These are phyloP conservation scores for Arvicanthis niloticus DNA, from an alignment of 2,113 vertebrate species.

Conservation along the genomic window DNA sequence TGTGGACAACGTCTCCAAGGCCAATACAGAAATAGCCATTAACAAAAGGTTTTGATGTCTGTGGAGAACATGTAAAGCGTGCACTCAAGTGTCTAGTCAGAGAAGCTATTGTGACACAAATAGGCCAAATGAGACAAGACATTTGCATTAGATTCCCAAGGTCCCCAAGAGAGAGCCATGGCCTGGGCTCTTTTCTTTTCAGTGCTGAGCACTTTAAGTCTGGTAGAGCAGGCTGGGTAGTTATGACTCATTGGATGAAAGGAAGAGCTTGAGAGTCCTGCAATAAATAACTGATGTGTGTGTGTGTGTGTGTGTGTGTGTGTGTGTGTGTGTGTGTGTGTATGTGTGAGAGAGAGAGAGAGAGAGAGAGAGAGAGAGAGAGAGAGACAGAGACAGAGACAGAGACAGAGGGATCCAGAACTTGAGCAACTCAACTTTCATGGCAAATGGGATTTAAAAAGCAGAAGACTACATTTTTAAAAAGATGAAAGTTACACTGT, in stretches of 20 bases:
- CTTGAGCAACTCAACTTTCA: background rate
- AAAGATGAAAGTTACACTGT: background rate
- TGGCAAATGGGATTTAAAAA: background rate
- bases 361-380: no score
- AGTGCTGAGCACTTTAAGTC: background rate
- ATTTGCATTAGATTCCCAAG: background rate
- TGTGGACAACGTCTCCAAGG: slow-evolving; percentile 47
- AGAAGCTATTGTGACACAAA: background rate
- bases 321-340: no score
- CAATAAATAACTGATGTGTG: background rate
- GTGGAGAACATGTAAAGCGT: background rate
- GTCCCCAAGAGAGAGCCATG: background rate
- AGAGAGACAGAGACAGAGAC: no score
- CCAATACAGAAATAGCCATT: background rate
- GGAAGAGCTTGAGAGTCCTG: background rate
- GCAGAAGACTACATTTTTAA: background rate
- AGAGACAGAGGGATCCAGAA: background rate
- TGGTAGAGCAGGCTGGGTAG: background rate
- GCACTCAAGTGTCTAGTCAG: background rate
- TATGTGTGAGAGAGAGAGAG: no score
- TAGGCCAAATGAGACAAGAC: background rate
- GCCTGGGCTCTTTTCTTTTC: background rate
- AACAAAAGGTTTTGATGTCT: slow-evolving; percentile 46
- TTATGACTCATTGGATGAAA: background rate
- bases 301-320: no score